Evolutionary conservation across 2,797 vertebrate genomes (phyloP), one percentile per base, ranked within the genome.

Genomic region (Oreochromis grahami): DNA sequence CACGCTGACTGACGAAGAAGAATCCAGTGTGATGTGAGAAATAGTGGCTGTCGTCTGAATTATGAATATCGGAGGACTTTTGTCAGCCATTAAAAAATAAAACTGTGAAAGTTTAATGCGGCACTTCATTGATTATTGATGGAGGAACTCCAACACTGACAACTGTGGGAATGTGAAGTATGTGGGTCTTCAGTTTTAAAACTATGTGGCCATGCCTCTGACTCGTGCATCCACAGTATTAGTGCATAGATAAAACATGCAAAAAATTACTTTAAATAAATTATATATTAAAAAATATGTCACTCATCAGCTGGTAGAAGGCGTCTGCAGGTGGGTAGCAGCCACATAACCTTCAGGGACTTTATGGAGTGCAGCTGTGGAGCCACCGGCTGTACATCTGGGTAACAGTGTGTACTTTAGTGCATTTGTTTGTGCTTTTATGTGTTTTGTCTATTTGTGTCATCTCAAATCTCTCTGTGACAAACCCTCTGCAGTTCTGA

Each of bases 71-170:
- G 92, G 82, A 95, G 56, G 92, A 96, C 94, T 95, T 96, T 95
- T 96, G 94, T 96, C 94, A 90, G 84, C 78, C 95, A 96, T 96
- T 95, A 96, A 96, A 95, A 96, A 96, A 92, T 96, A 95, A 96
- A 96, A 92, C 79, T 0, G 56, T 96, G 84, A 96, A 96, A 94
- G 79, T 95, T 96, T 93, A 52, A 96, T 96, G 95, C 8, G 24
- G 41, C 36, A 56, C 86, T 63, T 95, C 92, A 85, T 96, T 63
- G 80, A 86, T 95, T 94, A 97, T 96, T 96, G 91, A 96, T 95
- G 92, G 68, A 82, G 88, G 68, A 88, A 88, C 92, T 91, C 92
- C 84, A 86, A 90, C 91, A 77, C 87, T 81, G 90, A 95, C 92
- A 90, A 90, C 92, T 85, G 88, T 82, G 93, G 74, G 88, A 82